A percentile compares a stretch with the other conserved stretches of the same genome.
Conservation (phyloP, 2,113 vertebrate genomes). For the Falco punctatus region DNA sequence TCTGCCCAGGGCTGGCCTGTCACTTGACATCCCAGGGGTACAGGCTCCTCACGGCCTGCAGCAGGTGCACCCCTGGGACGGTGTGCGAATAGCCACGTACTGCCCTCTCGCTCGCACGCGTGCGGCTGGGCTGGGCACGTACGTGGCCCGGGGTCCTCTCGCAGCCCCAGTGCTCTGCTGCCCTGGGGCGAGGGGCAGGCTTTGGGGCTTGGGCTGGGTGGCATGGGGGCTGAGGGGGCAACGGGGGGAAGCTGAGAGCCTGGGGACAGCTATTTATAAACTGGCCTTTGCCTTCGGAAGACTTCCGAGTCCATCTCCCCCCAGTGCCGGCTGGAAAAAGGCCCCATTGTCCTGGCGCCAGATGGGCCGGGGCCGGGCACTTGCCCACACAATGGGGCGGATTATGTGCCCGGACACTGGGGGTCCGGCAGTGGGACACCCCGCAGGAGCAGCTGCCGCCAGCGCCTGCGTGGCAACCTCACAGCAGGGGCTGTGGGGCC, state of each 20-base stretch:
- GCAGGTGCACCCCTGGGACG: constrained; percentile 26
- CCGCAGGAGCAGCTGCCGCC: neutral
- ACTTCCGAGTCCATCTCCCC: constrained; percentile 56
- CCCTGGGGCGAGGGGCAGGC: neutral
- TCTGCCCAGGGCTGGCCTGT: neutral
- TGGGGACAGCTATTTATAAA: constrained; percentile 52
- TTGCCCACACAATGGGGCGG: constrained; percentile 46
- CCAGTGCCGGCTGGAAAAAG: constrained; percentile 45
- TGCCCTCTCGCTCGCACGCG: neutral
- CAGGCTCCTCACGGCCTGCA: accelerated
- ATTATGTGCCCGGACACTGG: neutral
- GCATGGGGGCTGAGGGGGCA: neutral
- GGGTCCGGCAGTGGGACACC: neutral
- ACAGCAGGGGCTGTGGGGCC: accelerated
- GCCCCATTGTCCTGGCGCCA: constrained; percentile 63
- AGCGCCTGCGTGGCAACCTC: neutral
- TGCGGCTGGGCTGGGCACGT: accelerated
- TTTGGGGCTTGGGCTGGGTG: neutral
- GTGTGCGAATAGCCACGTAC: neutral
- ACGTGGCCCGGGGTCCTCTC: neutral
- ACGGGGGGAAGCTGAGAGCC: neutral
- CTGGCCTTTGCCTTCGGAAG: neutral
- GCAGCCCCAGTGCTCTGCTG: neutral
- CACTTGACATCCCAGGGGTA: neutral
- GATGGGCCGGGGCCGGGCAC: neutral